Conservation (phyloP, 2,113 vertebrate species). For the Muntiacus reevesi region DNA sequence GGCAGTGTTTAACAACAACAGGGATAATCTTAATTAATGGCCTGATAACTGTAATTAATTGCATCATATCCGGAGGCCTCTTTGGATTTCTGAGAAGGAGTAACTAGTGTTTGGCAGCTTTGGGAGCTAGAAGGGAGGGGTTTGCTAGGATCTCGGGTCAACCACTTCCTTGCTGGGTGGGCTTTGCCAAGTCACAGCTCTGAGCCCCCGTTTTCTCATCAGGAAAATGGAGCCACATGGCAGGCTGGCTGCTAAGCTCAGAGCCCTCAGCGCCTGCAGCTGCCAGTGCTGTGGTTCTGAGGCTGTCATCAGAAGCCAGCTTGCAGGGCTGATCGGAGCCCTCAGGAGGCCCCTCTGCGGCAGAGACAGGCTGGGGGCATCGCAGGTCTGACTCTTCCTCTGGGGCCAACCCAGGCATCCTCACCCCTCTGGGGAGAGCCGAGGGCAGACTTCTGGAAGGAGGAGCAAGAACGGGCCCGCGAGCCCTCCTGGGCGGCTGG, state of each 20-base stretch:
- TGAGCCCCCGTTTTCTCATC: neutral
- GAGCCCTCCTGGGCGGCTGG: accelerated
- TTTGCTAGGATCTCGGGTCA: neutral
- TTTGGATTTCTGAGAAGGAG: slow-evolving; percentile 34
- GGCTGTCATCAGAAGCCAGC: accelerated
- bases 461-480: too few species aligned
- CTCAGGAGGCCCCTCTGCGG: neutral
- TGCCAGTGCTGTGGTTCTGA: accelerated
- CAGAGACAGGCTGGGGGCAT: neutral
- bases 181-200: neutral
- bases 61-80: slow-evolving; percentile 59
- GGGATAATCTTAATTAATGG: slow-evolving; percentile 66
- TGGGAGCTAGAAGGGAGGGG: neutral
- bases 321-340: neutral
- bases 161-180: neutral
- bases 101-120: neutral
- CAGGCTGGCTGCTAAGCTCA: too few species aligned
- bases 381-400: neutral
- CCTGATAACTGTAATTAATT: slow-evolving; percentile 64
- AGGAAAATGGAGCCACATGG: neutral
- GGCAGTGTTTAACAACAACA: slow-evolving; percentile 48
- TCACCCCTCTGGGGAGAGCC: neutral
- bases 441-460: neutral
- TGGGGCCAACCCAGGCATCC: neutral
- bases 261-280: neutral